Evolutionary conservation across 2,113 vertebrate species (phyloP), one percentile per base, ranked within the genome.

Genomic region (Pelecanoides urinatrix): DNA sequence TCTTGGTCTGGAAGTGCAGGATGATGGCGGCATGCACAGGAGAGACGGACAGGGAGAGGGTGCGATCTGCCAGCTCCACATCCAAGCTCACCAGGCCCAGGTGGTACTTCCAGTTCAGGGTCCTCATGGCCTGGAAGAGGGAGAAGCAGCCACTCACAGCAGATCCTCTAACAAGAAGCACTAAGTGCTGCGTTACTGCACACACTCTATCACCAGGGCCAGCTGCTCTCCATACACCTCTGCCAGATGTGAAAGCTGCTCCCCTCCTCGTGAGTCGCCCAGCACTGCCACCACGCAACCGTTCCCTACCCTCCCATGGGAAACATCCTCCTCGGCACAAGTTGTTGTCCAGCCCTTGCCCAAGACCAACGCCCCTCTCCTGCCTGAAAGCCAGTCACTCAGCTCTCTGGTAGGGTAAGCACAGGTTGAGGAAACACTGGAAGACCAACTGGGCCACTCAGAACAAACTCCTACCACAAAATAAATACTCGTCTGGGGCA

Each of bases 81-180:
- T 99, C 99, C 98, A 99, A 97, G 40, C 98, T 99, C 91, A 99
- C 99, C 10, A 99, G 98, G 20, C 99, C 99, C 88, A 99, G 98
- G 45, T 99, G 99, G 94, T 99, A 98, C 97, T 99, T 99, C 99
- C 99, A 99, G 98, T 98, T 99, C 94, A 99, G 98, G 4, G 99
- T 99, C 90, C 99, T 98, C 99, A 99, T 99, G 90, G 99, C 99
- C 99, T 99, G 97, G 3, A 80, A 91, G 92, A 38, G 59, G 32
- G 4, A 10, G 49, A 77, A 40, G 44, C n/a, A 86, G 85, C 38
- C 5, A 2, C 56, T 94, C 67, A 61, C 16, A 72, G 72, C 50
- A 47, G 4, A 45, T 86, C 34, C 45, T 53, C 58, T 42, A 82
- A 32, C 16, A 79, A 32, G 36, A 75, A 25, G 14, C 53, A 17